phyloP scores from a whole-genome alignment of 1,140 invertebrate genomes.

The Caenorhabditis tropicalis region DNA sequence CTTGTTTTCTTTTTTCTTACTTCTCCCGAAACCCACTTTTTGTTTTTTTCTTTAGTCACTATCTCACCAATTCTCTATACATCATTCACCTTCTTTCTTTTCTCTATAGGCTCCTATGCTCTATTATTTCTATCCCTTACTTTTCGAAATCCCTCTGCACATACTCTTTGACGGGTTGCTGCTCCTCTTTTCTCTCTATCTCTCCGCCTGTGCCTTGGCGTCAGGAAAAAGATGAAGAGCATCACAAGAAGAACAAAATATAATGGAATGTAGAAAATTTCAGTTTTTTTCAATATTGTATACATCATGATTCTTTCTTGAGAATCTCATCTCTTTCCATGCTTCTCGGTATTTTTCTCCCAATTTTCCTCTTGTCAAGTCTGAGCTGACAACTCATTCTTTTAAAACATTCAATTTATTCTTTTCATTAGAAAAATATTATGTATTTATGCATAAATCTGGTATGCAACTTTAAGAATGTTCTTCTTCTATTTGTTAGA shows the following conservation, averaged over 20 bases:
- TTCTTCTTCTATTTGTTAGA: background rate
- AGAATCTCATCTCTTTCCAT: background rate
- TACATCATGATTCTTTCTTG: background rate
- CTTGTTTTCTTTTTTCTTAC: background rate
- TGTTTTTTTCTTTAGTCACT: background rate
- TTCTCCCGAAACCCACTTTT: conserved; percentile 6
- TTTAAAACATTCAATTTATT: background rate
- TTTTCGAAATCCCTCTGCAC: background rate
- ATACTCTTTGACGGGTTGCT: conserved; percentile 39
- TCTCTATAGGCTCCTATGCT: background rate
- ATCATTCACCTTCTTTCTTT: background rate
- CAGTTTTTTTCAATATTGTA: background rate
- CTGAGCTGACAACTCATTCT: background rate
- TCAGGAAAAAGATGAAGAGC: background rate
- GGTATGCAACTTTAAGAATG: background rate
- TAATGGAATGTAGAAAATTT: background rate
- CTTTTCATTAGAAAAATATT: background rate
- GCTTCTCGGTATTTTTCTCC: background rate
- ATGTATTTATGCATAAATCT: conserved; percentile 20
- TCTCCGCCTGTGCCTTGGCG: background rate
- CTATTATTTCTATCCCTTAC: background rate
- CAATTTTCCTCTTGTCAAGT: background rate
- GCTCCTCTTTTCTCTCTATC: background rate
- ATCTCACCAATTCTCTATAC: background rate
- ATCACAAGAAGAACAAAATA: background rate